Base-by-base conservation (phyloP, 1,140 invertebrate species). In the Nymphalis io region DNA sequence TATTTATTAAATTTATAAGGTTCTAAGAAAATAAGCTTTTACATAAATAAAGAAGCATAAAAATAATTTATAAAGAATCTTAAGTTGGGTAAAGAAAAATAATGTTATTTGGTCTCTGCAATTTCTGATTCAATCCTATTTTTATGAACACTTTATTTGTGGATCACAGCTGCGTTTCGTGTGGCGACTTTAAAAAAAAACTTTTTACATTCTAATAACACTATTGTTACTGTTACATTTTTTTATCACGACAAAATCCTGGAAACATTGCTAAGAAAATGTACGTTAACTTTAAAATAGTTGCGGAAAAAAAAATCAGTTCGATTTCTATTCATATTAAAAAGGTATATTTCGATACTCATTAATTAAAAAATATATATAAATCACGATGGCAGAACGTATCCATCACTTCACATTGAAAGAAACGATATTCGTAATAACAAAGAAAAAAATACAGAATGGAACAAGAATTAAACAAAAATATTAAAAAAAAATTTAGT, bases 121-220 rank as follows among this genome's bases (percentile, higher is more conserved):
- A 61, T 62, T 62, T 62, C 20, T 48, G 40, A 42, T 40, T 44
- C n/a, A 21, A 39, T 15, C 40, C 21, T 62, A 39, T 62, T 48
- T 62, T 12, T 62, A 48, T 62, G 60, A 62, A 62, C 60, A 62
- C 60, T 62, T 21, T 23, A n/a, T 16, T 39, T 60, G 59, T 42
- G 44, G 42, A 62, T 62, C 60, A 62, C 60, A 62, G 60, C 27
- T 48, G 40, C 18, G n/a, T 44, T 60, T 18, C 16, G 60, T 51
- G 44, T 21, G 42, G 13, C 60, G 60, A 62, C 60, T 62, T 46
- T 46, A 42, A 20, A 44, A 46, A 20, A 42, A 8, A 2, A 33
- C 6, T n/a, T 42, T 12, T 42, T 42, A 6, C 16, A 46, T 44
- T n/a, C 42, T 44, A 16, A 15, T 44, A 5, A 44, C n/a, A 44